These are phyloP conservation scores for Pherbina coryleti DNA, from an alignment of 2,888 invertebrate species.

Conservation along the genomic window DNA sequence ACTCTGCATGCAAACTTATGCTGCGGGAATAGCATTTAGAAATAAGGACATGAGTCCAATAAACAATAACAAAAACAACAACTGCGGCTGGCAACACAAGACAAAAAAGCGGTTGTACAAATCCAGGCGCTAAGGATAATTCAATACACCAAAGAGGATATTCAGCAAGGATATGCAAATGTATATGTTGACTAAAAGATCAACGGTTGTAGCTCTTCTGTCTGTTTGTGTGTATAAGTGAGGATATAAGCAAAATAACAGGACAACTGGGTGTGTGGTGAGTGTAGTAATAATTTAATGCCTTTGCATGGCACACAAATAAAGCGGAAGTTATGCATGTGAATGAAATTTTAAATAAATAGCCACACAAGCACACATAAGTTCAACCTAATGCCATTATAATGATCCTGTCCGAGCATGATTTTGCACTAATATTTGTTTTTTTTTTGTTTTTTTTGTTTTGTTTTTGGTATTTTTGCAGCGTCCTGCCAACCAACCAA, in stretches of 20 bases:
- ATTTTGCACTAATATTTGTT: not conserved
- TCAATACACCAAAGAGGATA: constrained; percentile 15
- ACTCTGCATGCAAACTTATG: not conserved
- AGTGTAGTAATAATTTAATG: constrained; percentile 21
- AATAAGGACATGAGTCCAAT: not conserved
- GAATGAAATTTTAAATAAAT: not conserved
- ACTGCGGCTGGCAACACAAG: not conserved
- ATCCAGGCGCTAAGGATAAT: constrained; percentile 19
- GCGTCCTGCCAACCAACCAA: not conserved
- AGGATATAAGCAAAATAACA: not conserved
- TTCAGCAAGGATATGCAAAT: constrained; percentile 3
- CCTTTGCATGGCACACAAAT: constrained; percentile 5
- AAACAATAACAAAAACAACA: constrained; percentile 7
- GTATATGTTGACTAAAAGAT: not conserved
- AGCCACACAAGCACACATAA: not conserved
- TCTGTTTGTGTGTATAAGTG: not conserved
- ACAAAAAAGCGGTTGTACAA: constrained; percentile 4
- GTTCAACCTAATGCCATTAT: constrained; percentile 13
- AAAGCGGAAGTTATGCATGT: constrained; percentile 2
- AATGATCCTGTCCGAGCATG: constrained; percentile 18
- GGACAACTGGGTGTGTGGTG: not conserved
- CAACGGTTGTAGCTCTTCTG: not conserved
- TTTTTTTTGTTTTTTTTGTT: not conserved
- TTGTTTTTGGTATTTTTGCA: not conserved
- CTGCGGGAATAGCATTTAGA: not conserved